Base-by-base conservation (phyloP, 2,797 vertebrate species). In the Brotogeris chrysoptera region DNA sequence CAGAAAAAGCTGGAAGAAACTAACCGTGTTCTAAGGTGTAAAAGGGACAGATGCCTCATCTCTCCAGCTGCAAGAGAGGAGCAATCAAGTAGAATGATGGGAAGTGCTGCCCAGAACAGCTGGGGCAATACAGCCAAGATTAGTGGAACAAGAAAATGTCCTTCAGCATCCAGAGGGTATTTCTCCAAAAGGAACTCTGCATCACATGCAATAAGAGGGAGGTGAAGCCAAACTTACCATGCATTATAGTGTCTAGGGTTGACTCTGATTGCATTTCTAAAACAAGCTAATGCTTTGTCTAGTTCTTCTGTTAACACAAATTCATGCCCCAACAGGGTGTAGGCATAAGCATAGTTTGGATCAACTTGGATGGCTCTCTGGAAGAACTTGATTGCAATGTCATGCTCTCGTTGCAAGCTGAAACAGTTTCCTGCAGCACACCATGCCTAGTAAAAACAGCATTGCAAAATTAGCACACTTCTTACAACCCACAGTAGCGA, bases 321-420 rank as follows among this genome's bases (percentile, higher is more conserved):
- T 91, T 99, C 99, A 4, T 99, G 99, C 28, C 99, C 99, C 97
- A 99, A 74, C 43, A 99, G 98, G 24, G 99, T 99, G 97, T 99
- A 99, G 39, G 99, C 99, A 13, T 99, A 99, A 17, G 99, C 99
- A 83, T 99, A 99, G 96, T 99, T 98, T 3, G 99, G 99, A 97
- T 99, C 99, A 96, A 99, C 99, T 98, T 99, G 98, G 96, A 99
- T 99, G 95, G 99, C 99, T 96, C 99, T 98, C 97, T 99, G 99
- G 98, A 99, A 99, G 98, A 99, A 99, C 97, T 99, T 99, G 94
- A 99, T 99, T 80, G 99, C 99, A 41, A 99, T 99, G 97, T 99
- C 99, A 25, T 99, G 99, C 92, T 99, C 99, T 63, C 99, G 98
- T 93, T 99, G 99, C 84, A 99, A 98, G 97, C 99, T 99, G 98